These are phyloP conservation scores for Agraylea sexmaculata DNA, from an alignment of 1,140 invertebrate genomes.

Conservation along the genomic window DNA sequence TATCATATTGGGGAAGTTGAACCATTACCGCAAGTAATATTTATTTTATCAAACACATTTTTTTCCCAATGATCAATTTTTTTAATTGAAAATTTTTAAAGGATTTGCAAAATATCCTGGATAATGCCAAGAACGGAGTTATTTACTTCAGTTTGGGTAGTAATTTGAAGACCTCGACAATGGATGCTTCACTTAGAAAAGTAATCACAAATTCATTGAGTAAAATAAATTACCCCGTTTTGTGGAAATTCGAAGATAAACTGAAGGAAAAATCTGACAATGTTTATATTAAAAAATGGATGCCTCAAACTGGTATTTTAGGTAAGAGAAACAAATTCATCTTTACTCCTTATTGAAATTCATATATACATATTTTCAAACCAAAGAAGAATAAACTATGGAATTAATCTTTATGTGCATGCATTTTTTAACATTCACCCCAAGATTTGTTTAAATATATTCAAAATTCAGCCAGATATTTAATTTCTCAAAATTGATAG, in stretches of 20 bases:
- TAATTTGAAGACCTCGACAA: constrained; percentile 22
- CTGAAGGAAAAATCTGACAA: constrained; percentile 28
- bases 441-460: neutral
- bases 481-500: too few relatives aligned
- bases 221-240: constrained; percentile 24
- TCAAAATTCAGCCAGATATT: constrained; percentile 7
- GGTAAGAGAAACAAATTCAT: constrained; percentile 22
- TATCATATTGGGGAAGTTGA: constrained; percentile 32
- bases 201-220: constrained; percentile 27
- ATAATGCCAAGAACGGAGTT: constrained; percentile 27
- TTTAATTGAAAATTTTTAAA: constrained; percentile 19
- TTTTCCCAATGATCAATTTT: constrained; percentile 2
- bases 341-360: constrained; percentile 27
- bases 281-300: constrained; percentile 27
- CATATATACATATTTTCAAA: neutral
- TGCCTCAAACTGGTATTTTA: constrained; percentile 31
- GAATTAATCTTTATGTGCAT: neutral
- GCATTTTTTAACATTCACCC: neutral
- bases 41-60: constrained; percentile 9
- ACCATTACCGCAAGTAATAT: constrained; percentile 22
- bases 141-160: constrained; percentile 36
- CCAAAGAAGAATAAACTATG: neutral
- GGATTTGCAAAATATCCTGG: constrained; percentile 21
- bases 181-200: constrained; percentile 22
- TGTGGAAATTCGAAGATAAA: constrained; percentile 33